Percentiles rank a stretch among this genome's conserved stretches.
Conservation (phyloP, 2,113 vertebrate genomes). For the Axis porcinus region DNA sequence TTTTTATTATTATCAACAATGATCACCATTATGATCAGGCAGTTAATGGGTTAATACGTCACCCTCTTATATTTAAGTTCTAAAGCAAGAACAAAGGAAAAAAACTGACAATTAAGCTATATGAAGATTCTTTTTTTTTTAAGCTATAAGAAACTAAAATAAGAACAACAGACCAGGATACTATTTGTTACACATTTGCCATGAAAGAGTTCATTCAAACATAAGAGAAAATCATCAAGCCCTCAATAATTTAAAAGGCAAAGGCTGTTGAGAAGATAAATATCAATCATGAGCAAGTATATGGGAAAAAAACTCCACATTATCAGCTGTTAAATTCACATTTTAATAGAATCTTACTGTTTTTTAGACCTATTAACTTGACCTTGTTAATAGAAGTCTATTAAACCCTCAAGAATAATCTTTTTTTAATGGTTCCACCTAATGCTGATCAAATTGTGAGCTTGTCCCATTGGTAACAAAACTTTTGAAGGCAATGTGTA, state of each 20-base stretch:
- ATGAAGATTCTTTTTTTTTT: background rate
- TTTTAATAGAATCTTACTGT: background rate
- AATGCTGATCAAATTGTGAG: background rate
- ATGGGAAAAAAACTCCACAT: background rate
- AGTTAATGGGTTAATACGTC: background rate
- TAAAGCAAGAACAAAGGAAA: background rate
- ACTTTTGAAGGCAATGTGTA: background rate
- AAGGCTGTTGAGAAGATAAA: background rate
- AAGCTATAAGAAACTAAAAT: background rate
- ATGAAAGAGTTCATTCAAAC: background rate
- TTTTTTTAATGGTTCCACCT: background rate
- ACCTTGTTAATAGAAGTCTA: background rate
- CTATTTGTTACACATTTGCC: background rate
- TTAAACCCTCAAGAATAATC: background rate
- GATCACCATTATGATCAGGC: rapidly evolving
- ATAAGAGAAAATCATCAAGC: background rate
- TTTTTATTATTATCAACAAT: background rate
- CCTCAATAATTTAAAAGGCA: background rate
- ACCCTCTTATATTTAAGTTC: background rate
- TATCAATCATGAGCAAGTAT: background rate
- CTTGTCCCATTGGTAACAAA: background rate
- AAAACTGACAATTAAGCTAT: background rate
- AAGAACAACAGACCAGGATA: background rate
- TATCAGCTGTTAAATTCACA: background rate
- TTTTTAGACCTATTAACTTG: background rate